These are phyloP conservation scores for Pantherophis guttatus DNA, from an alignment of 2,113 vertebrate species.

Conservation along the genomic window DNA sequence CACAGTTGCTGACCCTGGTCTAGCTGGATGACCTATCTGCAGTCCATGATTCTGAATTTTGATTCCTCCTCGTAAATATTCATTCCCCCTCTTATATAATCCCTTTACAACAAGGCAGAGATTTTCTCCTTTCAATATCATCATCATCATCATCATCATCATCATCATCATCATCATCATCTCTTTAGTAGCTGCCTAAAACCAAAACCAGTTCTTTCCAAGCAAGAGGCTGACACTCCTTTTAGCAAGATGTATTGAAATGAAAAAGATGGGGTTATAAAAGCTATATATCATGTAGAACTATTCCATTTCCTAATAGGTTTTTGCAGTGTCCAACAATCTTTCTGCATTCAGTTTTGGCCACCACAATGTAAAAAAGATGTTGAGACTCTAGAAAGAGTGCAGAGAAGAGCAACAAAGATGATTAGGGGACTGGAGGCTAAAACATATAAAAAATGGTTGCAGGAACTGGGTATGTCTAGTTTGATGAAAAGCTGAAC, in stretches of 20 bases:
- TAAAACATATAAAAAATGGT: no score
- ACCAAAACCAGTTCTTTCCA: background rate
- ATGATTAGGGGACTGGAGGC: no score
- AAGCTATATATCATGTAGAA: background rate
- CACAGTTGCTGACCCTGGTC: background rate
- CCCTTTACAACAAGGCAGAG: background rate
- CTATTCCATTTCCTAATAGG: no score
- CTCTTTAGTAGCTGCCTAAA: background rate
- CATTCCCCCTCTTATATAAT: background rate
- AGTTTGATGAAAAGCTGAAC: no score
- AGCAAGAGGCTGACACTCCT: background rate
- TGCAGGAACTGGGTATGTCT: no score
- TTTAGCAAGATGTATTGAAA: background rate
- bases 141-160: no score
- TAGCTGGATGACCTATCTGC: background rate
- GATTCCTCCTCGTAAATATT: background rate
- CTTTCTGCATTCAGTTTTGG: no score
- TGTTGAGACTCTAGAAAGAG: no score
- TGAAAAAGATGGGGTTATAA: background rate
- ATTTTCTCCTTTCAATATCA: background rate
- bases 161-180: background rate
- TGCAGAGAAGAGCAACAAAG: no score
- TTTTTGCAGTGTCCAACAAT: no score
- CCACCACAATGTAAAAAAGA: no score
- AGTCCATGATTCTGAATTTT: background rate